These are phyloP conservation scores for Agonopterix heracliana DNA, from an alignment of 2,888 invertebrate genomes.

Conservation along the genomic window DNA sequence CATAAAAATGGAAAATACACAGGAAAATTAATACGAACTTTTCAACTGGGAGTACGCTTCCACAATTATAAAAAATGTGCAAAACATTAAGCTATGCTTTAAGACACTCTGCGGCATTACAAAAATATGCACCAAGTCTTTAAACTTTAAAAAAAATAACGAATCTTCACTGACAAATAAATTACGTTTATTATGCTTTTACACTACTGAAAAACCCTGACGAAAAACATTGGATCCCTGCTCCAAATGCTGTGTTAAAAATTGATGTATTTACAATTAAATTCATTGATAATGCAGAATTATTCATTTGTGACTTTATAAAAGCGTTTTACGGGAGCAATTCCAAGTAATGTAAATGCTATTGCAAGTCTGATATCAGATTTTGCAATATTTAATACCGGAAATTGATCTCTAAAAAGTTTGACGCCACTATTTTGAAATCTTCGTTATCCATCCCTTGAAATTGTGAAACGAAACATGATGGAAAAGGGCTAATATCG, in stretches of 20 bases:
- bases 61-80: constrained; percentile 2
- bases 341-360: too few relatives aligned
- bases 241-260: not conserved
- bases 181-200: not conserved
- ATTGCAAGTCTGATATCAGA: too few relatives aligned
- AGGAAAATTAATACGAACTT: constrained; percentile 24
- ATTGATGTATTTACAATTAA: not conserved
- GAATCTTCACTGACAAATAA: not conserved
- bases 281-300: not conserved
- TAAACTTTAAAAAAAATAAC: not conserved
- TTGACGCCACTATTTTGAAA: too few relatives aligned
- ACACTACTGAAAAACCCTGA: not conserved
- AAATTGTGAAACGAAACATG: too few relatives aligned
- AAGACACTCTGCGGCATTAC: constrained; percentile 11
- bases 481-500: too few relatives aligned
- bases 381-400: too few relatives aligned
- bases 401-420: too few relatives aligned
- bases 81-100: not conserved
- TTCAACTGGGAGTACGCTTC: constrained; percentile 28
- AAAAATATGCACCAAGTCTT: constrained; percentile 4
- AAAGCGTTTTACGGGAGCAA: too few relatives aligned
- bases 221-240: not conserved
- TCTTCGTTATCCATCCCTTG: too few relatives aligned
- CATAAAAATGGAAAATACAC: constrained; percentile 48
- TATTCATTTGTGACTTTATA: not conserved